These are phyloP conservation scores for Amblyraja radiata DNA, from an alignment of 2,797 vertebrate species.

Conservation along the genomic window DNA sequence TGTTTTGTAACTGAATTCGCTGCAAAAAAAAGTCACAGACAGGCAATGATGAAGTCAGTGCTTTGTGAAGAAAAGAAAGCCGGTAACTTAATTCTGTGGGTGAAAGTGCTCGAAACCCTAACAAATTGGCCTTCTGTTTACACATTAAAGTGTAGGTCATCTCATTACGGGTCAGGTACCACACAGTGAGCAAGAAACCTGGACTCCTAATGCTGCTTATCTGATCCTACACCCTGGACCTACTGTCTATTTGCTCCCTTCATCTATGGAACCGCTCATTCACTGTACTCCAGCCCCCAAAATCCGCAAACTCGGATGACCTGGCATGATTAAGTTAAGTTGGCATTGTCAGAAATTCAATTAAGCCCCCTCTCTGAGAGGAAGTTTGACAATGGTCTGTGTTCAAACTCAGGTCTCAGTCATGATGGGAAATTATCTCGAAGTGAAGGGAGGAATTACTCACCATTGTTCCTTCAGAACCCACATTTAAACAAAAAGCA, in stretches of 20 bases:
- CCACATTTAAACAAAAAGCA: not conserved
- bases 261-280: not conserved
- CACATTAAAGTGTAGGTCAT: not conserved
- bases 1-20: slow-evolving; percentile 1
- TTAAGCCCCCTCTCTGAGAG: not conserved
- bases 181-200: slow-evolving; percentile 1
- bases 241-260: not conserved
- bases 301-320: not conserved
- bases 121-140: slow-evolving; percentile 28
- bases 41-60: not conserved
- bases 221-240: not conserved
- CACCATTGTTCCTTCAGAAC: not conserved
- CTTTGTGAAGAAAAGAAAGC: not conserved
- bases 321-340: not conserved
- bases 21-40: not conserved
- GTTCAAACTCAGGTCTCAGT: not conserved
- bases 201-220: not conserved
- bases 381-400: not conserved
- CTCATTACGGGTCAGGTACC: not conserved
- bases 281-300: not conserved
- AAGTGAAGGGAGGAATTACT: not conserved
- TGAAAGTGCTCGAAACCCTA: slow-evolving; percentile 8
- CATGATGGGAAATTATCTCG: not conserved
- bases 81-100: not conserved
- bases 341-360: not conserved